These are phyloP conservation scores for Vipera latastei DNA, from an alignment of 2,797 vertebrate genomes.

Conservation along the genomic window DNA sequence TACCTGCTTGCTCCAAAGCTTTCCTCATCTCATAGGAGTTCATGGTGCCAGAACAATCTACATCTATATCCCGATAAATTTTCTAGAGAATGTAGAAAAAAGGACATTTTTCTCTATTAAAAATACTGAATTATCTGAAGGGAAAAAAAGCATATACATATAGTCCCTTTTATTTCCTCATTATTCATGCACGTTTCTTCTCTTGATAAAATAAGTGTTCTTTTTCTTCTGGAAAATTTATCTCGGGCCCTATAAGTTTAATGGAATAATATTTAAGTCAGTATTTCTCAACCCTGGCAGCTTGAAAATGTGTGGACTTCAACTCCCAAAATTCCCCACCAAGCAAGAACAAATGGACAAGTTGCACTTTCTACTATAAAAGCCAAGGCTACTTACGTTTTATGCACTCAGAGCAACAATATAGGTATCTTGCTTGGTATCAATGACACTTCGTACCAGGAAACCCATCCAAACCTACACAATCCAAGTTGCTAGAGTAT, in stretches of 20 bases:
- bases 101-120: constrained; percentile 5
- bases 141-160: not conserved
- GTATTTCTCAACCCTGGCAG: not conserved
- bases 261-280: not conserved
- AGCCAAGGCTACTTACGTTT: not conserved
- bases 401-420: not conserved
- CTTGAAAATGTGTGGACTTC: not conserved
- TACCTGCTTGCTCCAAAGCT: constrained; percentile 82
- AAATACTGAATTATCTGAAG: not conserved
- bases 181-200: not conserved
- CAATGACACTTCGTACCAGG: not conserved
- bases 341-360: not conserved
- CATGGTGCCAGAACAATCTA: constrained; percentile 86
- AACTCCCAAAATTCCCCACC: not conserved
- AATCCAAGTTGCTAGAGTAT: not conserved
- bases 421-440: not conserved
- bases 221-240: not conserved
- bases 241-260: not conserved
- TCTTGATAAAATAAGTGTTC: not conserved
- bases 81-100: constrained; percentile 66
- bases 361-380: not conserved
- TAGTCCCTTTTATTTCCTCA: not conserved
- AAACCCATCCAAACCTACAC: not conserved
- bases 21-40: constrained; percentile 83
- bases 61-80: constrained; percentile 81